Evolutionary conservation across 2,797 vertebrate species (phyloP).

Genomic region (Malurus leucopterus): DNA sequence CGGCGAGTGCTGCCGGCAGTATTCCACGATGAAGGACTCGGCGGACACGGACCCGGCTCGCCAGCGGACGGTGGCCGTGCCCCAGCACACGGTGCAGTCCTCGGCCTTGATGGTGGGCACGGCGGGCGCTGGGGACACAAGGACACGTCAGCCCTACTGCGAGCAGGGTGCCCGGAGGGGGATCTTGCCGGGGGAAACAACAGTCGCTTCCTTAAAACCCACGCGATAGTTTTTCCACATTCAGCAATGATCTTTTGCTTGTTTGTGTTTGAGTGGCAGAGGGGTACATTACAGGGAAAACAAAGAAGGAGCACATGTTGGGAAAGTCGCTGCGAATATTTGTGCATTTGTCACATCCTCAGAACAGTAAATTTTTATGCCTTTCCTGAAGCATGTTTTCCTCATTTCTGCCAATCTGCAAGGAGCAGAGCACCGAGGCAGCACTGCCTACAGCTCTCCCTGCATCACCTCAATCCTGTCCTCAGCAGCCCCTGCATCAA

Average conservation of each 20-base stretch:
- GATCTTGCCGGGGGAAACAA: neutral
- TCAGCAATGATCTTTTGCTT: neutral
- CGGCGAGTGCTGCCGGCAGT: slow-evolving; percentile 88
- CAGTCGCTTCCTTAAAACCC: neutral
- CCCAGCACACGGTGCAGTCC: slow-evolving; percentile 86
- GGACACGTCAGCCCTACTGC: neutral
- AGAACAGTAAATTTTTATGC: neutral
- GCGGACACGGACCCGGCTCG: slow-evolving; percentile 35
- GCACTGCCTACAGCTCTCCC: neutral
- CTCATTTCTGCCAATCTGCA: neutral
- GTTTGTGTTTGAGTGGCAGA: neutral
- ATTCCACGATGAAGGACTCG: slow-evolving; percentile 88
- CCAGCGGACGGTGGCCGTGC: slow-evolving; percentile 87
- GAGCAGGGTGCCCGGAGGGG: rapidly evolving
- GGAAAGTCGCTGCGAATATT: neutral
- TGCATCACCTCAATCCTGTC: neutral
- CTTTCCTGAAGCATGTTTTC: neutral
- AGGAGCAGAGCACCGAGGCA: neutral
- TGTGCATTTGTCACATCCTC: neutral
- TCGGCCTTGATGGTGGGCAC: slow-evolving; percentile 83
- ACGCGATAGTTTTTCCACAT: rapidly evolving
- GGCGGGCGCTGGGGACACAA: slow-evolving; percentile 80
- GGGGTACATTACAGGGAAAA: neutral
- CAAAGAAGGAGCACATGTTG: neutral
- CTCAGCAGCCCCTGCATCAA: neutral